These are phyloP conservation scores for Eurois occulta DNA, from an alignment of 2,888 invertebrate species.

Conservation along the genomic window DNA sequence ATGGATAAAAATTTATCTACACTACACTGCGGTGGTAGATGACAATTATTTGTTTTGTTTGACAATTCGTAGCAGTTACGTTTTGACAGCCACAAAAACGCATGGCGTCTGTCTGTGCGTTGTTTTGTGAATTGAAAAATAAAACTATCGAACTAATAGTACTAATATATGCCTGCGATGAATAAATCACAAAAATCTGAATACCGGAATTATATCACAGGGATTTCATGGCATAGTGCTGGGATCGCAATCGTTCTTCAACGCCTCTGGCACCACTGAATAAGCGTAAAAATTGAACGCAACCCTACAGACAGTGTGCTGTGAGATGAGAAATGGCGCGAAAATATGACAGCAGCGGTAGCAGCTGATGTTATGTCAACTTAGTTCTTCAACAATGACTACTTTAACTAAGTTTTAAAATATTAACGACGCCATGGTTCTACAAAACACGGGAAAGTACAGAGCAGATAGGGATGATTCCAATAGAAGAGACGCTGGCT, in stretches of 20 bases:
- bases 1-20: background rate
- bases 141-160: background rate
- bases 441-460: slow-evolving; percentile 90
- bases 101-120: background rate
- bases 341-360: slow-evolving; percentile 64
- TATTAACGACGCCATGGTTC: slow-evolving; percentile 83
- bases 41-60: slow-evolving; percentile 1
- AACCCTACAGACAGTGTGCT: background rate
- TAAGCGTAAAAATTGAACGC: background rate
- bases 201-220: background rate
- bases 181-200: background rate
- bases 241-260: background rate
- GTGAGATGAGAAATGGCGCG: slow-evolving; percentile 54
- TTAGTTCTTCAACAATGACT: background rate
- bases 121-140: too few relatives aligned
- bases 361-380: slow-evolving; percentile 37
- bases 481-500: slow-evolving; percentile 79
- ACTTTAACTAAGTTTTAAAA: slow-evolving; percentile 4
- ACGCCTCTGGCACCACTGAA: too few relatives aligned
- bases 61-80: background rate
- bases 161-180: background rate
- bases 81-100: background rate
- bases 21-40: background rate
- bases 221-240: background rate
- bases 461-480: slow-evolving; percentile 83